Conservation (phyloP, 2,888 invertebrate genomes). For the Nomada fucata region DNA sequence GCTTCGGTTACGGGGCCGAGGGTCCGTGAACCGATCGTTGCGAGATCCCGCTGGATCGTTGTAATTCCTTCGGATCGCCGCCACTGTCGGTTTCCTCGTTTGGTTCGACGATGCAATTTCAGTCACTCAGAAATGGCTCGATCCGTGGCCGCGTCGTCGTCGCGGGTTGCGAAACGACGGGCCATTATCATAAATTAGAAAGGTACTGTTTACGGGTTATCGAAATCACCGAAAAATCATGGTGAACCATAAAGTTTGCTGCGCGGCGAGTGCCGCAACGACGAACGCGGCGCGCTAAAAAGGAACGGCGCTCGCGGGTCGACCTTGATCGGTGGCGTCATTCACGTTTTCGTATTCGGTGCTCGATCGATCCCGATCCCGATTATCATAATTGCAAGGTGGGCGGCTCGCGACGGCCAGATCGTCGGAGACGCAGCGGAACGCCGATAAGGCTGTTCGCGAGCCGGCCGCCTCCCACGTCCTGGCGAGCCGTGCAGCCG, state of each 20-base stretch:
- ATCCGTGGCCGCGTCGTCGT: not conserved
- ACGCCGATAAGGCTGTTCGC: not conserved
- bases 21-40: conserved; percentile 39
- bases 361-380: conserved; percentile 45
- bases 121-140: not conserved
- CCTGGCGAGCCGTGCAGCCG: not conserved
- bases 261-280: conserved; percentile 2
- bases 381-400: conserved; percentile 67
- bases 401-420: conserved; percentile 37
- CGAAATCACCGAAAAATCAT: not conserved
- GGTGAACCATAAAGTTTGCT: not conserved
- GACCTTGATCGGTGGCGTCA: conserved; percentile 60
- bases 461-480: conserved; percentile 33
- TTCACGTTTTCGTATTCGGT: conserved; percentile 52
- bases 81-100: not conserved
- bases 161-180: not conserved
- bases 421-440: conserved; percentile 19
- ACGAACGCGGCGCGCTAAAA: conserved; percentile 25
- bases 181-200: not conserved
- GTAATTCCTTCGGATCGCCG: not conserved
- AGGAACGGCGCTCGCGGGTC: conserved; percentile 17
- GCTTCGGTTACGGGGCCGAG: conserved; percentile 60
- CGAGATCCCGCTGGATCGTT: conserved; percentile 13
- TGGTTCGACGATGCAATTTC: not conserved
- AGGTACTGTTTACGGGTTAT: too few species aligned